Percentiles rank a stretch among this genome's conserved stretches.
phyloP scores from a whole-genome alignment of 2,888 invertebrate genomes.

The Cinara cedri region DNA sequence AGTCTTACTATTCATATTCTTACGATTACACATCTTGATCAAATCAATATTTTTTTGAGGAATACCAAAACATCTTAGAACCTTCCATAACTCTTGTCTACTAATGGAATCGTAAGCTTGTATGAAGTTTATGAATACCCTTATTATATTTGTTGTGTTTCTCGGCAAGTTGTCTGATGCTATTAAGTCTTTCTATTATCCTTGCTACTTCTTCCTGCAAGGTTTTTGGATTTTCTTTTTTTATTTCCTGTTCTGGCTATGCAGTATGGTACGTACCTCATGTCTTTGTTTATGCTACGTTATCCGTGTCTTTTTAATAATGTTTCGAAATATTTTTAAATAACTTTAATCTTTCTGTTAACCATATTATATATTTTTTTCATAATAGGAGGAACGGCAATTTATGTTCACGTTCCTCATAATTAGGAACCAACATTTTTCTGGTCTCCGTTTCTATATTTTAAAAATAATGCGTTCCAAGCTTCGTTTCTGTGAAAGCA shows the following conservation, averaged over 20 bases:
- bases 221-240: too few species aligned
- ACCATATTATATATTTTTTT: too few species aligned
- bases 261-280: conserved; percentile 21
- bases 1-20: background rate
- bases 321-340: conserved; percentile 33
- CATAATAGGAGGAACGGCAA: too few species aligned
- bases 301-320: conserved; percentile 20
- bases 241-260: conserved; percentile 4
- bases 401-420: too few species aligned
- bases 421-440: too few species aligned
- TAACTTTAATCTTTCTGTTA: conserved; percentile 28
- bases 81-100: conserved; percentile 12
- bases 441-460: too few species aligned
- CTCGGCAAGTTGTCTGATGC: conserved; percentile 3
- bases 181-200: conserved; percentile 24
- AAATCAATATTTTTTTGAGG: too few species aligned
- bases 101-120: conserved; percentile 20
- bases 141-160: background rate
- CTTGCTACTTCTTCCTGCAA: conserved; percentile 26
- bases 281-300: conserved; percentile 7
- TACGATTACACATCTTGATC: too few species aligned
- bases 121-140: conserved; percentile 11
- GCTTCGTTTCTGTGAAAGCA: too few species aligned
- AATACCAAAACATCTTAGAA: background rate
- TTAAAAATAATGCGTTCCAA: too few species aligned